phyloP scores from a whole-genome alignment of 2,797 vertebrate genomes.

The Gadopsis marmoratus region DNA sequence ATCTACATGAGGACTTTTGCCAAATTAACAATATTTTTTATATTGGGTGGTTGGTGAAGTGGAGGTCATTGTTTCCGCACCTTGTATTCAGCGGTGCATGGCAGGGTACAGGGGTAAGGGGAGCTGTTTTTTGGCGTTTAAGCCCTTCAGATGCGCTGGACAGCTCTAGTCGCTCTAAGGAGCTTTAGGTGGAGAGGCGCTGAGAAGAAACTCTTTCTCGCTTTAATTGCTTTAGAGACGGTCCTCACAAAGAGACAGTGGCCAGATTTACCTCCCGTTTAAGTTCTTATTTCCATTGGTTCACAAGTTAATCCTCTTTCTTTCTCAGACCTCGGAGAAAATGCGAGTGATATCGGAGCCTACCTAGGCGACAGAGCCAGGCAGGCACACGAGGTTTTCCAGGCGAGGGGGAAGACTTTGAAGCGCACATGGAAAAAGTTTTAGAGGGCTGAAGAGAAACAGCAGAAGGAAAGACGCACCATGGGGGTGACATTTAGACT shows the following conservation, averaged over 20 bases:
- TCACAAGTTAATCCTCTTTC: conserved; percentile 98
- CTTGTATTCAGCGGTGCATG: conserved; percentile 50
- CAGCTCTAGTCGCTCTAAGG: conserved; percentile 91
- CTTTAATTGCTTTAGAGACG: conserved; percentile 98
- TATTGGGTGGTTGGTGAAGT: conserved; percentile 18
- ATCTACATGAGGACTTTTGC: background rate
- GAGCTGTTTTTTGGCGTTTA: conserved; percentile 82
- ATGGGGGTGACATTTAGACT: background rate
- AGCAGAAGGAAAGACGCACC: background rate
- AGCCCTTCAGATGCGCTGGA: conserved; percentile 92
- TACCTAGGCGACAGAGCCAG: conserved; percentile 66
- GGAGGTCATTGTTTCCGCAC: conserved; percentile 67
- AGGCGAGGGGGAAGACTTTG: conserved; percentile 42
- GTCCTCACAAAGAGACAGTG: conserved; percentile 95
- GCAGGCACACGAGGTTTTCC: conserved; percentile 67
- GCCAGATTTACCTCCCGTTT: conserved; percentile 97
- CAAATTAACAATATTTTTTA: conserved; percentile 22
- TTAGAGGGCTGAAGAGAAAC: conserved; percentile 18
- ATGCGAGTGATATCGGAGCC: conserved; percentile 74
- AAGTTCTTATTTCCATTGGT: conserved; percentile 97
- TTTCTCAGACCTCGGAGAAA: conserved; percentile 88
- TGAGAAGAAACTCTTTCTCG: conserved; percentile 95
- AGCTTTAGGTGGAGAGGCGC: conserved; percentile 93
- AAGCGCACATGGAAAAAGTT: conserved; percentile 45
- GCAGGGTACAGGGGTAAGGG: conserved; percentile 77